phyloP scores from a whole-genome alignment of 2,888 invertebrate genomes.

The Drosophila barbarae region DNA sequence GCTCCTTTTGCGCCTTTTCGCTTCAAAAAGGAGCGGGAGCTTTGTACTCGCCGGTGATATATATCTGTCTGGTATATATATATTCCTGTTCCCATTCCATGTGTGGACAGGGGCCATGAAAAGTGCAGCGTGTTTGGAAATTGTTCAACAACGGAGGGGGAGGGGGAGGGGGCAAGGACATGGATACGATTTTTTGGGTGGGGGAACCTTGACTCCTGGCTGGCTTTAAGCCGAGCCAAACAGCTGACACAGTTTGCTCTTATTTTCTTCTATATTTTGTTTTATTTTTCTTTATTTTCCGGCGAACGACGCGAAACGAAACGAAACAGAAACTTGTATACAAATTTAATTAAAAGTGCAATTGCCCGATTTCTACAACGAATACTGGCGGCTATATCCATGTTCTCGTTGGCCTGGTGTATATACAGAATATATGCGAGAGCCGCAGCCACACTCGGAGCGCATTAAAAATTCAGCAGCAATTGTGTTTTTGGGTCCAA shows the following conservation, averaged over 20 bases:
- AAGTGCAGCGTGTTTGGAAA: conserved; percentile 60
- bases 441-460: conserved; percentile 42
- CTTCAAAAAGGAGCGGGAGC: conserved; percentile 14
- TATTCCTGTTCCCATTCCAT: not conserved
- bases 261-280: not conserved
- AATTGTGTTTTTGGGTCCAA: conserved; percentile 52
- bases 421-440: conserved; percentile 4
- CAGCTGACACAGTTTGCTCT: conserved; percentile 24
- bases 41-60: conserved; percentile 35
- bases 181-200: not conserved
- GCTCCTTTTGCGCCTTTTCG: conserved; percentile 9
- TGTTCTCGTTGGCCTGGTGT: conserved; percentile 4
- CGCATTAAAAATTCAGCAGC: conserved; percentile 64
- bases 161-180: not conserved
- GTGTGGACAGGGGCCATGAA: conserved; percentile 42
- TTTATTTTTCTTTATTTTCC: not conserved
- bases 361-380: conserved; percentile 44
- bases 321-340: conserved; percentile 33
- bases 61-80: conserved; percentile 27
- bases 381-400: conserved; percentile 11
- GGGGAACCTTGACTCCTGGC: conserved; percentile 35
- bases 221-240: conserved; percentile 18
- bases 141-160: conserved; percentile 16
- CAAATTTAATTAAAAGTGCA: conserved; percentile 65
- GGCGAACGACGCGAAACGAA: not conserved